Base-by-base conservation (phyloP, 2,888 invertebrate species). In the Protophormia terraenovae region DNA sequence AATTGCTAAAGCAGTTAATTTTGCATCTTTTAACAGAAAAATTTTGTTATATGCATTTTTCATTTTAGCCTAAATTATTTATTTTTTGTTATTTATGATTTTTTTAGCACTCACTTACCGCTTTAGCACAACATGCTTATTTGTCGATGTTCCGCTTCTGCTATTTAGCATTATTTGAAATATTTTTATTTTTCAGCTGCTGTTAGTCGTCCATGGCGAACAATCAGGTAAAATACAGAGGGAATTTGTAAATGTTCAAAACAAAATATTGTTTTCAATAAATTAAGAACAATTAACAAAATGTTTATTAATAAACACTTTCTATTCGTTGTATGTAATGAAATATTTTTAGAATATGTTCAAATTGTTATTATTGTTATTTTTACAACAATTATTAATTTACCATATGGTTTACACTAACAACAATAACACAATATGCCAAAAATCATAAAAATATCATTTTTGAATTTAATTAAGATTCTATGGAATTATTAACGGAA, bases 281-380 rank as follows among this genome's bases (percentile, higher is more conserved):
- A 76, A 76, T 71, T 71, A 53, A 71, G 76, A 82, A 76, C 82
- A 82, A 82, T 76, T 82, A 76, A 82, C 82, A 82, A 62, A 45
- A 41, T 29, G 24, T 45, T 66, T 35, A 55, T 76, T 71, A 66
- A 47, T 73, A 64, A 82, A 82, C 76, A 76, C 76, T 82, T 82
- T 76, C 64, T 81, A 16, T 41, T 27, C 5, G 29, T n/a, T 16
- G 8, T 16, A 3, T 60, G 60, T 58, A 64, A 47, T 47, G 47
- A 32, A 62, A 71, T 12, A 24, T 79, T 47, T 45, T 67, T 47
- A 67, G 38, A 35, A 55, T 41, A 55, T 19, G 32, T 3, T 32
- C n/a, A n/a, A n/a, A 10, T 60, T 32, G 10, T 12, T n/a, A n/a
- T n/a, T n/a, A n/a, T n/a, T n/a, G n/a, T n/a, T n/a, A 64, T 24